Conservation (phyloP, 2,797 vertebrate species). For the Otus scops region DNA sequence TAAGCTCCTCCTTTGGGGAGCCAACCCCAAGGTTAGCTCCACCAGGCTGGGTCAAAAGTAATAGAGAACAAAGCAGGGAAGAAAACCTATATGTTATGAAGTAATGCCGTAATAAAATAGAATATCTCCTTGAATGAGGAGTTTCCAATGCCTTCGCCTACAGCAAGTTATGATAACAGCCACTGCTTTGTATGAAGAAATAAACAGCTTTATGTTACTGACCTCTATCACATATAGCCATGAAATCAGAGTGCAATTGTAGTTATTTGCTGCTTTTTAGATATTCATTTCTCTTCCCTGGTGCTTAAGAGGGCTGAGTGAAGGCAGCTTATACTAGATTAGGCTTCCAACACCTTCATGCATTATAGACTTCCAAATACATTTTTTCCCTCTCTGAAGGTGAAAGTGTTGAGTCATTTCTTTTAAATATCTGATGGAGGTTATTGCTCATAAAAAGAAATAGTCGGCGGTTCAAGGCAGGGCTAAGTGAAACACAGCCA, state of each 20-base stretch:
- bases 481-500: neutral
- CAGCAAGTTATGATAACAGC: neutral
- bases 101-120: neutral
- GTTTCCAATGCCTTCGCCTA: neutral
- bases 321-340: conserved; percentile 1
- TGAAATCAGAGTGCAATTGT: conserved; percentile 24
- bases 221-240: neutral
- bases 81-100: neutral
- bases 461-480: neutral
- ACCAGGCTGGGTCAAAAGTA: neutral
- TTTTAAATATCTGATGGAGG: neutral
- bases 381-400: neutral
- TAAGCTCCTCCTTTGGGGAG: neutral
- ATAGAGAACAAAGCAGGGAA: neutral
- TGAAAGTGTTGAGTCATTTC: conserved; percentile 39
- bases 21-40: neutral
- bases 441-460: neutral
- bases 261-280: conserved; percentile 22
- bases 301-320: neutral
- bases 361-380: conserved; percentile 14
- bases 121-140: neutral
- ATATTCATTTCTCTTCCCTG: neutral
- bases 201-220: conserved; percentile 18
- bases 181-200: neutral
- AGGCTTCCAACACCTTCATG: conserved; percentile 27